Conservation (phyloP, 2,888 invertebrate species). For the Microctonus hyperodae region DNA sequence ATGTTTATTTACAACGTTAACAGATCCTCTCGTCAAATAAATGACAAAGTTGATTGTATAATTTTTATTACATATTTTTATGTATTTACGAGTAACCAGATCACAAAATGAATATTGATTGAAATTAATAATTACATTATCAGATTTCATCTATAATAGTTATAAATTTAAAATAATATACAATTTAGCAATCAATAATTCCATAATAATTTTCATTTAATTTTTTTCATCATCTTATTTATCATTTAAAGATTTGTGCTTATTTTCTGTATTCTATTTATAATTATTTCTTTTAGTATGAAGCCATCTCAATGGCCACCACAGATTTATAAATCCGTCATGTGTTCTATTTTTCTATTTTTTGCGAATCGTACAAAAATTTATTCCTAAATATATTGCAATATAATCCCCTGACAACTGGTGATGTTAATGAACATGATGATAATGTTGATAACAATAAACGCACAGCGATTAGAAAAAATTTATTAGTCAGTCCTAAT, state of each 20-base stretch:
- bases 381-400: constrained; percentile 2
- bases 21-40: constrained; percentile 56
- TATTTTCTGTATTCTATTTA: constrained; percentile 11
- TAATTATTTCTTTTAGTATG: neutral
- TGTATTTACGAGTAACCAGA: constrained; percentile 18
- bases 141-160: constrained; percentile 23
- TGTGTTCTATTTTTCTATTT: neutral
- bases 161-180: constrained; percentile 39
- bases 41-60: constrained; percentile 47
- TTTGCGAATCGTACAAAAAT: constrained; percentile 2
- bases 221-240: constrained; percentile 10
- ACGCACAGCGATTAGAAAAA: constrained; percentile 8
- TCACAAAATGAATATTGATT: constrained; percentile 19
- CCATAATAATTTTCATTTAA: constrained; percentile 22
- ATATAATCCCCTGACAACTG: neutral
- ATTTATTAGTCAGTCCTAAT: neutral
- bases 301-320: neutral
- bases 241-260: constrained; percentile 34
- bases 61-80: constrained; percentile 19
- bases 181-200: constrained; percentile 37
- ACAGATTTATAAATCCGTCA: constrained; percentile 21
- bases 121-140: constrained; percentile 48
- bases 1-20: constrained; percentile 63
- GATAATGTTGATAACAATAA: neutral
- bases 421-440: neutral